Conservation (phyloP, 2,797 vertebrate species). For the Phylloscopus collybita region DNA sequence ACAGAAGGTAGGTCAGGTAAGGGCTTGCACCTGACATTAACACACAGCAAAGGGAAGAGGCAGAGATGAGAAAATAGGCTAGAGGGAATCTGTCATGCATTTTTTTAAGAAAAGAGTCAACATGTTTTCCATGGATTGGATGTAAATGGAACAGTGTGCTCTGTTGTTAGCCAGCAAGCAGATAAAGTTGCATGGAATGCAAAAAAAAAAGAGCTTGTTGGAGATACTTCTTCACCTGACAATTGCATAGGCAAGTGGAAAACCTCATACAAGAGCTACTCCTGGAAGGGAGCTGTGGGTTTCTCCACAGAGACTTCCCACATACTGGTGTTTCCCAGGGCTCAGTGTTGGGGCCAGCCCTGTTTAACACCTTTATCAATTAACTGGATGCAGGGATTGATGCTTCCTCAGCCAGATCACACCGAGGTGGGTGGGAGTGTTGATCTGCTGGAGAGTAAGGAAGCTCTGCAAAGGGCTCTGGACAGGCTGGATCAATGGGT, state of each 20-base stretch:
- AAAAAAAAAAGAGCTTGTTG: not conserved
- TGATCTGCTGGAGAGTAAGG: not conserved
- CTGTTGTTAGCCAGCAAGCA: not conserved
- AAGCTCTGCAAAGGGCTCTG: not conserved
- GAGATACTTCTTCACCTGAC: not conserved
- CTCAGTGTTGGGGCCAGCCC: not conserved
- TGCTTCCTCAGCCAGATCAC: not conserved
- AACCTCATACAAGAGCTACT: not conserved
- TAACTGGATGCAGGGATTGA: not conserved
- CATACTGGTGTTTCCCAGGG: not conserved
- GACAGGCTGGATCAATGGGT: fast-evolving
- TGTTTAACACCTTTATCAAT: not conserved
- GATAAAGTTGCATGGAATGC: not conserved
- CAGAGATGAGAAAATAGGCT: not conserved
- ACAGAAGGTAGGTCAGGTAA: not conserved
- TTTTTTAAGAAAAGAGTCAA: not conserved
- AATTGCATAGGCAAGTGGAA: not conserved
- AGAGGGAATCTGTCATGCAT: not conserved
- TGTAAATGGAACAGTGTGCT: not conserved
- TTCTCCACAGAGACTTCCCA: not conserved
- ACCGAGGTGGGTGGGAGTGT: not conserved
- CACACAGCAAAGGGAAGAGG: not conserved
- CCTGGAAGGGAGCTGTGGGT: not conserved
- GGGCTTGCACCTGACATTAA: not conserved
- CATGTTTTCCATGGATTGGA: not conserved